Base-by-base conservation (phyloP, 2,888 invertebrate genomes). In the Aplocera efformata region DNA sequence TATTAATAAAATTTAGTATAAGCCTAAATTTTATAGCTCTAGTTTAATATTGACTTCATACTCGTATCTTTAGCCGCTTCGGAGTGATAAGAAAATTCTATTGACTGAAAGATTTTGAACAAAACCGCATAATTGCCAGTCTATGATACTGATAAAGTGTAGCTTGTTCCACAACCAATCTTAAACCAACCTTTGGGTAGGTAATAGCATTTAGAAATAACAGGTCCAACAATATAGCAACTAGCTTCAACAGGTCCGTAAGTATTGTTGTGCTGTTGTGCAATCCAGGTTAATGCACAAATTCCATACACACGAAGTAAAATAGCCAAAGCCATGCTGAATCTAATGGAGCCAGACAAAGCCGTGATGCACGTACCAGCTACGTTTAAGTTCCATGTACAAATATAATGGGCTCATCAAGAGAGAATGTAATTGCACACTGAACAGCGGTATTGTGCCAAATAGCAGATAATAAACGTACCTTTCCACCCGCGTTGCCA, bases 401-500 rank as follows among this genome's bases (percentile, higher is more conserved):
- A 48, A 43, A 58, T 56, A 55, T 69, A 66, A 68, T 65, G 56
- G 59, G 58, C 60, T 63, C 63, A 67, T 69, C 67, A 69, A 61
- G 59, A 59, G 62, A 63, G 63, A 64, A 69, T 67, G 64, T 64
- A 66, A 65, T 61, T 65, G 58, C 53, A 53, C 56, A 53, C 37
- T 33, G 33, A 40, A 40, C 53, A 61, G 60, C 58, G 59, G 65
- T 59, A 65, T 65, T 63, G 71, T 68, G 63, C 66, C 68, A 67
- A 68, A 70, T 69, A 69, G 60, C 65, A 60, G 58, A 63, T 58
- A 60, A 58, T 65, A 68, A 67, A 67, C 50, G 60, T 63, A 71
- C 64, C 65, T 80, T 79, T 78, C 72, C 78, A 74, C 61, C 69
- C 65, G 69, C 70, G 61, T 74, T 72, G 59, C 67, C 72, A 78